Evolutionary conservation across 2,797 vertebrate species (phyloP), one percentile per base, ranked within the genome.

Genomic region (Coendou prehensilis): DNA sequence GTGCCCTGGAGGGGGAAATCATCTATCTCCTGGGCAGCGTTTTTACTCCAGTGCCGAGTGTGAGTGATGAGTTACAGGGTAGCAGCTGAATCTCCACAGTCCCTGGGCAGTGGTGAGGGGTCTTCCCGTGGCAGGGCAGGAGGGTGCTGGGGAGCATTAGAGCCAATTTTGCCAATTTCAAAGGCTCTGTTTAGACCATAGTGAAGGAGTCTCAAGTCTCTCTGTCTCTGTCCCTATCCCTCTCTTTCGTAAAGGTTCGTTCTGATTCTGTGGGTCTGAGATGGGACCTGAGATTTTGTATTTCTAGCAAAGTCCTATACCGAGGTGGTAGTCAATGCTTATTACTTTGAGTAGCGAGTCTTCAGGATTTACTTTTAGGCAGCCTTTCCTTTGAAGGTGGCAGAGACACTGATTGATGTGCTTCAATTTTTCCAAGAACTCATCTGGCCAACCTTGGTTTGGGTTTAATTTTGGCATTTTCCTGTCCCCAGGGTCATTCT

Each of bases 11-110:
- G 26, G 22, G 14, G 20, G 28, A 52, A 78, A 75, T 69, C 59
- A 13, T 79, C n/a, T 57, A 13, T 89, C 45, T 91, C 14, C 9
- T 37, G 6, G 18, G 56, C 56, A 52, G 69, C 28, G 4, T 73
- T 95, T 94, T 93, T 75, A 71, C 95, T 95, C 4, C 37, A 92
- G 69, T 75, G 57, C 26, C 76, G 69, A 88, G 61, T 91, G 8
- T 96, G 71, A 78, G 41, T 80, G 33, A 79, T 87, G 26, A 33
- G 18, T 86, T 57, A 63, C 8, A 90, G 61, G 33, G 7, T 91
- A 90, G 76, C 83, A 86, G 45, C 37, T 85, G 64, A 81, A 78
- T 79, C 37, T 89, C 87, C 84, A 30, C 64, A 76, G 87, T 79
- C 59, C 23, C 56, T 92, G 45, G 22, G n/a, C 6, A 17, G 4